Conservation (phyloP, 1,140 invertebrate species). For the Helicoverpa armigera region DNA sequence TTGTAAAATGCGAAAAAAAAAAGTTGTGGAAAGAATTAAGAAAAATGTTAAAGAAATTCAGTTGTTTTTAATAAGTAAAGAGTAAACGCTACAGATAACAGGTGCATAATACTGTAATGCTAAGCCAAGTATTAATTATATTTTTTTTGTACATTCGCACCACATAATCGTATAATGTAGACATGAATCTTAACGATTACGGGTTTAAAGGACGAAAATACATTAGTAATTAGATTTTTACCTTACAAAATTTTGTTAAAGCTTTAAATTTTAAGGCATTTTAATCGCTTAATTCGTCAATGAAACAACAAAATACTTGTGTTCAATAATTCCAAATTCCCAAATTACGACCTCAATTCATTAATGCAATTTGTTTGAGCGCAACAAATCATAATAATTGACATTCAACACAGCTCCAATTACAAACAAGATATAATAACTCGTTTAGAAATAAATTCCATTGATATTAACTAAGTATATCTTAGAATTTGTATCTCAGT, state of each 20-base stretch:
- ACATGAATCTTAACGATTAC: no score
- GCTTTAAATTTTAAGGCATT: background rate
- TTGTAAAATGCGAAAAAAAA: background rate
- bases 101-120: no score
- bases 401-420: constrained; percentile 43
- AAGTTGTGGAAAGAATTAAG: no score
- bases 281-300: background rate
- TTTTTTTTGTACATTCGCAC: no score
- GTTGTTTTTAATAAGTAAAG: no score
- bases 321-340: constrained; percentile 4
- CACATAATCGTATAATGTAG: no score
- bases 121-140: no score
- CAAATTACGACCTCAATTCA: constrained; percentile 15
- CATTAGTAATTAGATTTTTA: no score
- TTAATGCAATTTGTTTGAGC: constrained; percentile 24
- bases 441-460: constrained; percentile 32
- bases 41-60: no score
- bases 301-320: constrained; percentile 11
- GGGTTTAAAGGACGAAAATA: no score
- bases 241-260: no score
- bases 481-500: constrained; percentile 16
- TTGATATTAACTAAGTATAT: constrained; percentile 18
- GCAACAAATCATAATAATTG: constrained; percentile 45
- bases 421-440: constrained; percentile 41
- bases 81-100: no score